Conservation (phyloP, 2,797 vertebrate species). For the Falco peregrinus region DNA sequence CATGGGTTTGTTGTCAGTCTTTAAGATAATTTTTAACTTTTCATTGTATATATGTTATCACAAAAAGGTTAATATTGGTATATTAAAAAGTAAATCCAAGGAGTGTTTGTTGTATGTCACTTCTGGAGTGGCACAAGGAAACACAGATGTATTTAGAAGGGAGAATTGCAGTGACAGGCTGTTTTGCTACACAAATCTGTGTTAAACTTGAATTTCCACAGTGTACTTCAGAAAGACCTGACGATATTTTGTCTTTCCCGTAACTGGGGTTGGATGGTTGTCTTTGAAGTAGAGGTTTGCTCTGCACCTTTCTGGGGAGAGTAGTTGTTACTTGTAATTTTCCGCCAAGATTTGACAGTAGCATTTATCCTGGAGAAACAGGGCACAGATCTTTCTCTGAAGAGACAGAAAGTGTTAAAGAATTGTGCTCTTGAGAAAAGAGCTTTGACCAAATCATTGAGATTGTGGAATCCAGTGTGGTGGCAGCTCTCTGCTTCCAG, state of each 20-base stretch:
- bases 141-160: background rate
- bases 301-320: background rate
- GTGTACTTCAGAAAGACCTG: background rate
- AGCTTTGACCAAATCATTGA: background rate
- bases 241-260: background rate
- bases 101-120: background rate
- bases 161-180: background rate
- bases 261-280: background rate
- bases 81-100: conserved; percentile 41
- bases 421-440: background rate
- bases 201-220: background rate
- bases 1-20: background rate
- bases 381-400: background rate
- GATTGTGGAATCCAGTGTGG: background rate
- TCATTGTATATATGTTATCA: background rate
- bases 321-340: background rate
- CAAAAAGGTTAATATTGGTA: background rate
- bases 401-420: background rate
- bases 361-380: conserved; percentile 6
- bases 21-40: background rate
- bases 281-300: background rate
- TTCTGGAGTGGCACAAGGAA: background rate
- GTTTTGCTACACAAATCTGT: background rate
- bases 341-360: conserved; percentile 4
- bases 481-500: background rate